Conservation (phyloP, 2,113 vertebrate genomes). For the Sebastes schlegelii region DNA sequence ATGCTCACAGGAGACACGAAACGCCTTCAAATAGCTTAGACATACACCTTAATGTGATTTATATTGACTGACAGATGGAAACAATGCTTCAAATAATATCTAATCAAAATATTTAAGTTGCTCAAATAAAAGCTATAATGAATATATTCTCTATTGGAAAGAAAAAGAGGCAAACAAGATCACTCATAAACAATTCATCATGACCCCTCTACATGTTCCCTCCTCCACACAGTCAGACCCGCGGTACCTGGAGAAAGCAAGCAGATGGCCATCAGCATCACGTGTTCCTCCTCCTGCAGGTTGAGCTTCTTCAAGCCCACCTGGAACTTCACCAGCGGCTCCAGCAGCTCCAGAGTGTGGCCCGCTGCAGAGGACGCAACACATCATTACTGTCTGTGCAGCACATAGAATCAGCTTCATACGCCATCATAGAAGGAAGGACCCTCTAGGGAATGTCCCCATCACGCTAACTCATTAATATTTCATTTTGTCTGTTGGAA, state of each 20-base stretch:
- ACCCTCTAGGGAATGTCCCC: constrained; percentile 8
- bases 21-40: background rate
- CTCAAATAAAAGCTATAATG: background rate
- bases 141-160: background rate
- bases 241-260: constrained; percentile 93
- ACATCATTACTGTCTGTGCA: constrained; percentile 27
- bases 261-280: constrained; percentile 98
- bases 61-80: background rate
- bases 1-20: background rate
- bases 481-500: constrained; percentile 36
- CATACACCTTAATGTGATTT: background rate
- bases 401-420: constrained; percentile 3
- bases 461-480: constrained; percentile 39
- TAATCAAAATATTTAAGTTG: background rate
- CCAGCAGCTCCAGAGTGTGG: constrained; percentile 94
- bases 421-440: constrained; percentile 3
- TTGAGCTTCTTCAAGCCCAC: constrained; percentile 96
- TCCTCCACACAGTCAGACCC: constrained; percentile 26
- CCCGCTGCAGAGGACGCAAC: constrained; percentile 84
- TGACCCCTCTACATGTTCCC: background rate
- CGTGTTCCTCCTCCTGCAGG: constrained; percentile 95
- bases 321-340: constrained; percentile 97
- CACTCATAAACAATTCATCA: constrained; percentile 44
- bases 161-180: background rate
- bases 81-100: background rate